Evolutionary conservation across 2,113 vertebrate species (phyloP), one percentile per base, ranked within the genome.

Genomic region (Cyphomyrus discorhynchus): DNA sequence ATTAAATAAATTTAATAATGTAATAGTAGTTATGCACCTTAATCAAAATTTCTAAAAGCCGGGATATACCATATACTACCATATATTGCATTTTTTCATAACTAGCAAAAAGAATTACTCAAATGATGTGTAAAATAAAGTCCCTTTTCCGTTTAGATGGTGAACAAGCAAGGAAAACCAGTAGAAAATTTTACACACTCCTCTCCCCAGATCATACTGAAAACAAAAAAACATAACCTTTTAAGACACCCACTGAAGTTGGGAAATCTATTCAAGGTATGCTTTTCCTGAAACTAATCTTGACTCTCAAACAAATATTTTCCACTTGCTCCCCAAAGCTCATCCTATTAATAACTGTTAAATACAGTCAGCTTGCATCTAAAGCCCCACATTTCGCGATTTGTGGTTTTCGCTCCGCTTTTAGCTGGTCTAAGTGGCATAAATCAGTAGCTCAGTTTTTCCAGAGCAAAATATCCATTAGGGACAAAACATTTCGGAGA

Each of bases 231-330:
- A 87, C 49, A n/a, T 87, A 87, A 87, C 47, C 85, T 87, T 87
- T 53, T 80, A 80, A 31, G 42, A 52, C 85, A 50, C 85, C 85
- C 49, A 87, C 85, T 87, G 45, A 53, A 53, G 50, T 87, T 87
- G 85, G 85, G 85, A 87, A 87, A 87, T 87, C 49, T 87, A 53
- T 87, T 87, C 85, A 87, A 87, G 85, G 50, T 53, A 56, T 56
- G 17, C 49, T 87, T 87, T 87, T 87, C 85, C 85, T 87, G 85
- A 87, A 87, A 87, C 85, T 87, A 87, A 17, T 47, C 49, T 87
- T 87, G 9, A 87, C 50, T 87, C 47, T 87, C 49, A 31, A 87
- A 87, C 49, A 53, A 52, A 52, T 86, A 50, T 53, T 52, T 87
- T 87, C 85, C 85, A 53, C 47, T 31, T 53, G 46, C 47, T 49